phyloP scores from a whole-genome alignment of 2,113 vertebrate species.

The Anthoscopus minutus region DNA sequence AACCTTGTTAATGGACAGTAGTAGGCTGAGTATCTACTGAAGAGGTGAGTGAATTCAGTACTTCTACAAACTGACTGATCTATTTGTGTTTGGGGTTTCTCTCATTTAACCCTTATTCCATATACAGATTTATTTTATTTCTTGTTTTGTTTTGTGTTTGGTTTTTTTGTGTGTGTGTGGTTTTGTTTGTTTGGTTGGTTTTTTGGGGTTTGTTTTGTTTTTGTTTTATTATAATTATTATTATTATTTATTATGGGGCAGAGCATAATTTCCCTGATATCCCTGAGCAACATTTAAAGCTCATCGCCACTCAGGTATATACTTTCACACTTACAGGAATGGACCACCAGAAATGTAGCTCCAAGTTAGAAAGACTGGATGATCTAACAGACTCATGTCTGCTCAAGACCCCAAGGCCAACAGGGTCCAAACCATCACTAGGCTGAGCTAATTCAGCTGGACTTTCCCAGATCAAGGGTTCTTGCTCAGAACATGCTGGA shows the following conservation, averaged over 20 bases:
- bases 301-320: neutral
- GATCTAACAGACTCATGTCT: neutral
- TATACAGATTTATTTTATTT: accelerated
- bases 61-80: neutral
- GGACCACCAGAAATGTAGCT: neutral
- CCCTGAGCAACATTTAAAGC: neutral
- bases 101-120: neutral
- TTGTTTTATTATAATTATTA: too few species aligned
- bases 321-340: neutral
- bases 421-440: neutral
- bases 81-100: accelerated
- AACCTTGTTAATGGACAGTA: neutral
- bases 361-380: neutral
- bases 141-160: neutral
- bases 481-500: accelerated
- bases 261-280: neutral
- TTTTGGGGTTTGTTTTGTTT: neutral
- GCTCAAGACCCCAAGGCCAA: neutral
- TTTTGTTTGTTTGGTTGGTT: too few species aligned
- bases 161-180: too few species aligned
- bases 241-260: too few species aligned
- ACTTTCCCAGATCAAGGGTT: neutral
- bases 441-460: neutral
- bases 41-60: neutral
- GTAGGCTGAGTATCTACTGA: neutral